Evolutionary conservation across 2,797 vertebrate genomes (phyloP), one percentile per base, ranked within the genome.

Genomic region (Scolopax rusticola): DNA sequence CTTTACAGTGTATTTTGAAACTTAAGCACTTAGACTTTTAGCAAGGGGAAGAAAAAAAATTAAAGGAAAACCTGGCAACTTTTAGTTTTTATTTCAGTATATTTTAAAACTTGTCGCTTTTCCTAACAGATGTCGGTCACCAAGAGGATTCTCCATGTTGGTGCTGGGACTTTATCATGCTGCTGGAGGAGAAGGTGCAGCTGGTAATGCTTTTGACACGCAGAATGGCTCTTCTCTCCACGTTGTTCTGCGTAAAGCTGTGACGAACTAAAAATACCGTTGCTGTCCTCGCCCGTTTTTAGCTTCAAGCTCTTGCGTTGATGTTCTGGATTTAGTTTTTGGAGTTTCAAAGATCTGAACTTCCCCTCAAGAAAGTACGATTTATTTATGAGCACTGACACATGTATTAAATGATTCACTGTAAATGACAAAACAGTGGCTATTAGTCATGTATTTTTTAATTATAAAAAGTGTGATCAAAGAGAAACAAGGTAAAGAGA

Each of bases 331-430:
- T 87, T 87, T 87, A 87, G 53, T 11, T 56, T 79, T 50, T 17
- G 17, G 67, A 82, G 47, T 89, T 81, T 76, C 1, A 2, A 90
- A 70, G 56, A 33, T 87, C 36, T 57, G 27, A 43, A 1, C 54
- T 84, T 84, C 27, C 54, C n/a, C 56, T 27, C 54, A 32, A 20
- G 60, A 60, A 84, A 83, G 40, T 41, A 20, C 2, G 1, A 25
- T 36, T 28, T 70, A 43, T 91, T 90, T 95, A 54, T 73, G 54
- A 69, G 70, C 47, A 10, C 33, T 87, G 64, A 64, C 61, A 59
- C 41, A 56, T 32, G 15, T 84, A 41, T 82, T 51, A 51, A 76
- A 24, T 65, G 53, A 89, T 63, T 87, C 57, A 45, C 40, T 51
- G 64, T 28, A 48, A 20, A 41, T 89, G 56, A 73, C 63, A 83